These are phyloP conservation scores for Hypotaenidia okinawae DNA, from an alignment of 2,797 vertebrate species.

Conservation along the genomic window DNA sequence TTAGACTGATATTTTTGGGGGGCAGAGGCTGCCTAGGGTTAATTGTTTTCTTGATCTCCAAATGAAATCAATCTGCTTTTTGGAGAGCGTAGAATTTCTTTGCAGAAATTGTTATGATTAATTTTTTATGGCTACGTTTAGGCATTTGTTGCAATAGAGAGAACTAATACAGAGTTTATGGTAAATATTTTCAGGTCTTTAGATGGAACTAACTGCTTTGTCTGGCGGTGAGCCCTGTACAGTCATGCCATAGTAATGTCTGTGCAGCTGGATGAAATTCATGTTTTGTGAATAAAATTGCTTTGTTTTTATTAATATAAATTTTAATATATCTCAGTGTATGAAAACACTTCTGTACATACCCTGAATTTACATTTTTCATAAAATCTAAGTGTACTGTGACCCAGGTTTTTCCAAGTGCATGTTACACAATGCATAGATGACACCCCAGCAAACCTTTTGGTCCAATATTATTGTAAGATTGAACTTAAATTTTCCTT, in stretches of 20 bases:
- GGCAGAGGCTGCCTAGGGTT: background rate
- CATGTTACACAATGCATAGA: background rate
- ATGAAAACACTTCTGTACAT: background rate
- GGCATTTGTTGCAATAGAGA: background rate
- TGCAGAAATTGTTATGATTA: background rate
- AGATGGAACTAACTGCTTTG: background rate
- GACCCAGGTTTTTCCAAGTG: background rate
- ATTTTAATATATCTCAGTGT: background rate
- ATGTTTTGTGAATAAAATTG: background rate
- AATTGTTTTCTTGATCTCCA: conserved; percentile 4
- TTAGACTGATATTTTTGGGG: background rate
- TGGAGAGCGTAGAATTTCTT: background rate
- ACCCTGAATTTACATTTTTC: background rate
- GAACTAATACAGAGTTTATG: background rate
- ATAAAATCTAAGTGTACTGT: background rate
- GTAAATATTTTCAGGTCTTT: conserved; percentile 25
- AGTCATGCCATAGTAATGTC: background rate
- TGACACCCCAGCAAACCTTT: background rate
- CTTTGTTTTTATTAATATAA: background rate
- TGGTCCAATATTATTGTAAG: background rate
- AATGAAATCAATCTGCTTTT: conserved; percentile 8
- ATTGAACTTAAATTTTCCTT: conserved; percentile 27
- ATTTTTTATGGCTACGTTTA: background rate
- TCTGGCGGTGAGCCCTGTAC: background rate
- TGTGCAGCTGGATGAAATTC: background rate